Conservation (phyloP, 1,140 invertebrate genomes). For the Trissolcus basalis region DNA sequence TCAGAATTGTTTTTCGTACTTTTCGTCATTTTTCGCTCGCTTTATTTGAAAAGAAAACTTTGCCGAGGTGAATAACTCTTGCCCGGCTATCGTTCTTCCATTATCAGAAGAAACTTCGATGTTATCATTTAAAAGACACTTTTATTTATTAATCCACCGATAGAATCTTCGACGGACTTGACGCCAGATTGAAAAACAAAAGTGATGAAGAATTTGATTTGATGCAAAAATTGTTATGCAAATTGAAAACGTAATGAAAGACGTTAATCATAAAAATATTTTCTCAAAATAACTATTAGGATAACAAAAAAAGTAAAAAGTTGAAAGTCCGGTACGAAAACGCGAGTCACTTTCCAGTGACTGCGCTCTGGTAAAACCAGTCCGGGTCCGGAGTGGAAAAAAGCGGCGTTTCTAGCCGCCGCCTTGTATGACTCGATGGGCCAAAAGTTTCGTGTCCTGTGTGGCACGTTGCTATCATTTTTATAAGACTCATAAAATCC, state of each 20-base stretch:
- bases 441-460: slow-evolving; percentile 40
- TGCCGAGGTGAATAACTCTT: neutral
- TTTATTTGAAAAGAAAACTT: slow-evolving; percentile 65
- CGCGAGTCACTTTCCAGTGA: slow-evolving; percentile 11
- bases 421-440: slow-evolving; percentile 39
- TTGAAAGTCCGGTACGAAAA: slow-evolving; percentile 9
- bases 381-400: slow-evolving; percentile 28
- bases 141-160: no score
- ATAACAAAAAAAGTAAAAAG: neutral
- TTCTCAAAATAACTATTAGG: neutral
- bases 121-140: no score
- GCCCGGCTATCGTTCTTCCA: no score
- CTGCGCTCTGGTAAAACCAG: slow-evolving; percentile 31
- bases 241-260: neutral
- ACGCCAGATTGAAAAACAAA: no score
- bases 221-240: no score
- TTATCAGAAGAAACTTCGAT: no score
- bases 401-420: slow-evolving; percentile 32
- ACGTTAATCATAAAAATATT: neutral
- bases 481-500: slow-evolving; percentile 70
- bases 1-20: slow-evolving; percentile 40
- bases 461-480: slow-evolving; percentile 63
- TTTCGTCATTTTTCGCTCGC: slow-evolving; percentile 55
- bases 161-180: no score
- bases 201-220: no score